Base-by-base conservation (phyloP, 2,113 vertebrate species). In the Gymnarchus niloticus region DNA sequence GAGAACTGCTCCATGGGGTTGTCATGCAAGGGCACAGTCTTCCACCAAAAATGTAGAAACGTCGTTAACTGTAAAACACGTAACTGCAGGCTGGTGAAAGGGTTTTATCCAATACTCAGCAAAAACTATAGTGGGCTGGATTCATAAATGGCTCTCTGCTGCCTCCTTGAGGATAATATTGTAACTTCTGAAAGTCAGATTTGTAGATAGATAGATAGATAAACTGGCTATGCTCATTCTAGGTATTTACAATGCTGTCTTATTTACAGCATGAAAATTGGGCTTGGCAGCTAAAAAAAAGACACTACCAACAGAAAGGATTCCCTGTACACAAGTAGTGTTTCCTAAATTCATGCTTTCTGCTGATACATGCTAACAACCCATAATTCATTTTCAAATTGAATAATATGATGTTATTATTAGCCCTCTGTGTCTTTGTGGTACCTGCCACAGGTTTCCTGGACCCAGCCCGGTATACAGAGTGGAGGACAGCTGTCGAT, bases 1-100 rank as follows among this genome's bases (percentile, higher is more conserved):
- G 89, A 93, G 87, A 84, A 92, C 81, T 89, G 89, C 89, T 91
- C 91, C 85, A 89, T 90, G 89, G 90, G 77, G 90, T 92, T 91
- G 92, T 94, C 92, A 93, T 91, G 91, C 91, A 93, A 94, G 91
- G 92, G 89, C 92, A 90, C 90, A 88, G 88, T 81, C 93, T 93
- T 93, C 92, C 92, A 94, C 92, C 92, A 93, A 94, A 92, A 93
- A 93, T 91, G 90, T 91, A 94, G 87, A 93, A 90, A 90, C 91
- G 81, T 90, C 83, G 90, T 91, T 92, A 91, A 91, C 87, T 87
- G 89, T 88, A 88, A 86, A 84, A 90, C 81, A 61, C 81, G 85
- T 85, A 73, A 86, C 87, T 80, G 49, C 19, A 52, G 9, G 49
- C 23, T n/a, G 51, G 33, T 46, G 76, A 37, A n/a, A 81, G 41